Percentiles rank a stretch among this genome's conserved stretches.
phyloP scores from a whole-genome alignment of 2,797 vertebrate species.

The Pelodytes ibericus region DNA sequence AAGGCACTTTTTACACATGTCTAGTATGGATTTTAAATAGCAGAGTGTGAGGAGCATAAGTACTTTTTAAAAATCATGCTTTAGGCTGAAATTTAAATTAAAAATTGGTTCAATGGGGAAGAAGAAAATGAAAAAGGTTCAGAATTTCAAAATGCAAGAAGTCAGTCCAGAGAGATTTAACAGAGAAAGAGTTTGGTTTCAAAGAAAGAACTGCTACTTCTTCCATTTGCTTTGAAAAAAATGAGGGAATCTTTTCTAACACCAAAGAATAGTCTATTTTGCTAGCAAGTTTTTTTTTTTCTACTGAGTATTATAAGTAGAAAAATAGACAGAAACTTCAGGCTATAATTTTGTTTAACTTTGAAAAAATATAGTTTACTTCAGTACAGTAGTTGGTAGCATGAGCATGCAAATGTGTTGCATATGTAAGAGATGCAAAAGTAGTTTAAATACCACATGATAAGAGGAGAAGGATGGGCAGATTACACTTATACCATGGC shows the following conservation, averaged over 20 bases:
- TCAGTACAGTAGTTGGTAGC: no score
- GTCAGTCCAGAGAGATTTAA: slow-evolving; percentile 37
- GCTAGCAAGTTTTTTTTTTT: no score
- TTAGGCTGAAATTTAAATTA: slow-evolving; percentile 39
- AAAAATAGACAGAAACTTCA: no score
- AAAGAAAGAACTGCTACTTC: slow-evolving; percentile 21
- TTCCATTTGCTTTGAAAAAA: slow-evolving; percentile 18
- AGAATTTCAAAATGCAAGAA: slow-evolving; percentile 34
- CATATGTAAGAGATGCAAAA: no score
- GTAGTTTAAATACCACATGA: no score
- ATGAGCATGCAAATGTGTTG: no score
- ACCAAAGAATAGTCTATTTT: slow-evolving; percentile 22
- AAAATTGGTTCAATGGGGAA: slow-evolving; percentile 27
- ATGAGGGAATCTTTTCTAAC: slow-evolving; percentile 10
- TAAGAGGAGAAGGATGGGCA: no score
- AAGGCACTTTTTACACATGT: not conserved
- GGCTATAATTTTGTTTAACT: no score
- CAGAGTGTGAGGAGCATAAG: slow-evolving; percentile 11
- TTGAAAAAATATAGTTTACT: no score
- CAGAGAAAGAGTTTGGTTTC: slow-evolving; percentile 30
- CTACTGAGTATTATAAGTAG: no score
- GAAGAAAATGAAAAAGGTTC: slow-evolving; percentile 21
- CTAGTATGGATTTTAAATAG: not conserved
- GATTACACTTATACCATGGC: no score
- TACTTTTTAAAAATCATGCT: slow-evolving; percentile 14